These are phyloP conservation scores for Labeo rohita DNA, from an alignment of 2,113 vertebrate species.

Conservation along the genomic window DNA sequence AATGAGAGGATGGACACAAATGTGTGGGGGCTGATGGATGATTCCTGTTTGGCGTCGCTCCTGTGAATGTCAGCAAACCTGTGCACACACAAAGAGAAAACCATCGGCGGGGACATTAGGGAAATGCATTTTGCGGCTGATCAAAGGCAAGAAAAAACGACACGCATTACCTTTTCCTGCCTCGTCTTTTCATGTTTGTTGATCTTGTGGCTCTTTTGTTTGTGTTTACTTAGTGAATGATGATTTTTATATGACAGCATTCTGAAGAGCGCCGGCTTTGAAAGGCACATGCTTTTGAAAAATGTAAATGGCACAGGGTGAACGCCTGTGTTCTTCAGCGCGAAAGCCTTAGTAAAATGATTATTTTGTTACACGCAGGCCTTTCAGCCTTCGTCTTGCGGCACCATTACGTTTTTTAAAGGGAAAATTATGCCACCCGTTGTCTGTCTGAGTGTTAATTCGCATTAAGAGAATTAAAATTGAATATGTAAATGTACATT, in stretches of 20 bases:
- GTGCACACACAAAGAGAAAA: conserved; percentile 40
- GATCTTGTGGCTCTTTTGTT: conserved; percentile 56
- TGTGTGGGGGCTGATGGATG: conserved; percentile 63
- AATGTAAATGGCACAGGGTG: background rate
- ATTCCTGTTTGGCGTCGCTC: conserved; percentile 61
- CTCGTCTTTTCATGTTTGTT: conserved; percentile 54
- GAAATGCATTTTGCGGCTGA: conserved; percentile 30
- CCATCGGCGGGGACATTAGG: conserved; percentile 33
- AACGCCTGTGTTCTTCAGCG: background rate
- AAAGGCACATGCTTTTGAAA: conserved; percentile 29
- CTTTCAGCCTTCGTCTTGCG: background rate
- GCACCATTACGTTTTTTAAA: background rate
- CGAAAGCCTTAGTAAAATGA: background rate
- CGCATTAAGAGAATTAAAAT: conserved; percentile 22
- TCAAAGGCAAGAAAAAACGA: conserved; percentile 46
- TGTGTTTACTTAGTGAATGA: conserved; percentile 43
- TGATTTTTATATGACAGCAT: conserved; percentile 33
- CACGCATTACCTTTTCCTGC: conserved; percentile 28
- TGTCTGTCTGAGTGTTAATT: conserved; percentile 31
- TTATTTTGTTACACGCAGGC: background rate
- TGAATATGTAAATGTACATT: conserved; percentile 29
- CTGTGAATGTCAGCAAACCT: conserved; percentile 67
- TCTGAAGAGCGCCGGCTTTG: conserved; percentile 30
- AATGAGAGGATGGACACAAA: conserved; percentile 62
- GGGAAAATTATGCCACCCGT: background rate